These are phyloP conservation scores for Amphimallon solstitiale DNA, from an alignment of 2,888 invertebrate species.

Conservation along the genomic window DNA sequence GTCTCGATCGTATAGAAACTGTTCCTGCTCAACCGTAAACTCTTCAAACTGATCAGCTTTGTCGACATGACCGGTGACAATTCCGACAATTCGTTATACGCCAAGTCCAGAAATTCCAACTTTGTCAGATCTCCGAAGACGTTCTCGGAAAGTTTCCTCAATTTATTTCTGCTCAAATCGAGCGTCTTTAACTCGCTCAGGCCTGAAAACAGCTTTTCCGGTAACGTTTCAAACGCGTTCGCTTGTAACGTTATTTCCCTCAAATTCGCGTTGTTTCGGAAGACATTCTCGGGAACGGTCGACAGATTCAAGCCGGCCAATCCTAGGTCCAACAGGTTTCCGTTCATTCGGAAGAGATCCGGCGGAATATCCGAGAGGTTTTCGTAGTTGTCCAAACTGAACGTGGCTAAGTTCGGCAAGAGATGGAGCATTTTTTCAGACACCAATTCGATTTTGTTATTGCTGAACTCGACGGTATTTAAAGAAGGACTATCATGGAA, in stretches of 20 bases:
- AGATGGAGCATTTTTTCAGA: not conserved
- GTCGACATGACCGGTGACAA: not conserved
- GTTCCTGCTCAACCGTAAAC: slow-evolving; percentile 27
- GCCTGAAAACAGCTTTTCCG: not conserved
- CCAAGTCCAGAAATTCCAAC: not conserved
- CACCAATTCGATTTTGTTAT: slow-evolving; percentile 31
- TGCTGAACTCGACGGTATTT: slow-evolving; percentile 28
- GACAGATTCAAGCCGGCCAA: not conserved
- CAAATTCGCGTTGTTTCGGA: not conserved
- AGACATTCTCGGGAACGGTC: slow-evolving; percentile 4
- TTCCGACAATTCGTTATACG: not conserved
- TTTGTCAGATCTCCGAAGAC: not conserved
- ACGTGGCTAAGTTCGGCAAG: slow-evolving; percentile 22
- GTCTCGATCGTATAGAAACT: not conserved
- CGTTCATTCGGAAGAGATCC: not conserved
- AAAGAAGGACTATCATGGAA: not conserved
- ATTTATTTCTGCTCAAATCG: not conserved
- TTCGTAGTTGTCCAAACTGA: slow-evolving; percentile 29
- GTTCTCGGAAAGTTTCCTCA: not conserved
- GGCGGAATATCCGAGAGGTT: slow-evolving; percentile 21
- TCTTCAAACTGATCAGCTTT: slow-evolving; percentile 8
- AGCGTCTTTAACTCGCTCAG: not conserved
- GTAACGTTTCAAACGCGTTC: not conserved
- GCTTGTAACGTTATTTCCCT: not conserved
- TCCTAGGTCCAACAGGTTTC: not conserved